Evolutionary conservation across 2,113 vertebrate genomes (phyloP), one percentile per base, ranked within the genome.

Genomic region (Athene noctua): DNA sequence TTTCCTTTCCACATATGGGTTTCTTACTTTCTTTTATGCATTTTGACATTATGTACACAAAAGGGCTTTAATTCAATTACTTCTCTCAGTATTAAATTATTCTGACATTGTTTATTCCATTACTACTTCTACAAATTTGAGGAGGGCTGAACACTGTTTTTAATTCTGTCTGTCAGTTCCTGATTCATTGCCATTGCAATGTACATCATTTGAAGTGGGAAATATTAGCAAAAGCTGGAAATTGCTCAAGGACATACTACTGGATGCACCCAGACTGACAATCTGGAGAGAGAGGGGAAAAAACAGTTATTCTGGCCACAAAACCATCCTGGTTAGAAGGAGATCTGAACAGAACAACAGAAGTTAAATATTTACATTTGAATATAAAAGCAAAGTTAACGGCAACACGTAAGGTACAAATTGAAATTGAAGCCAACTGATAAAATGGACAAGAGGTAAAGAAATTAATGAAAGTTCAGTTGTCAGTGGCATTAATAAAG

Each of bases 71-170:
- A 97, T 97, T 97, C 83, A 94, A 96, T 97, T 95, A 88, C 91
- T 95, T 92, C 83, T 91, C 94, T 82, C 91, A 96, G 80, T 96
- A 97, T 97, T 97, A 95, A 96, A 97, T 97, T 97, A 97, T 96
- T 97, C 93, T 95, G 96, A 97, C 96, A 97, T 97, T 97, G 92
- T 96, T 97, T 97, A 96, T 97, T 97, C 96, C 95, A 97, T 97
- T 97, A 96, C 95, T 96, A 2, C 90, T 96, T 61, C 74, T 93
- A 96, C 92, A 93, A 86, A 96, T 96, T 92, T 97, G 90, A 96
- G 96, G 88, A 94, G 85, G 96, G 61, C 59, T 92, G 94, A 96
- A 95, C 61, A 61, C 92, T 97, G 94, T 71, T 97, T 96, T 97
- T 96, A 97, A 97, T 97, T 97, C 91, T 92, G 59, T 84, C 95